Evolutionary conservation across 2,888 invertebrate species (phyloP).

Genomic region (Pardosa pseudoannulata): DNA sequence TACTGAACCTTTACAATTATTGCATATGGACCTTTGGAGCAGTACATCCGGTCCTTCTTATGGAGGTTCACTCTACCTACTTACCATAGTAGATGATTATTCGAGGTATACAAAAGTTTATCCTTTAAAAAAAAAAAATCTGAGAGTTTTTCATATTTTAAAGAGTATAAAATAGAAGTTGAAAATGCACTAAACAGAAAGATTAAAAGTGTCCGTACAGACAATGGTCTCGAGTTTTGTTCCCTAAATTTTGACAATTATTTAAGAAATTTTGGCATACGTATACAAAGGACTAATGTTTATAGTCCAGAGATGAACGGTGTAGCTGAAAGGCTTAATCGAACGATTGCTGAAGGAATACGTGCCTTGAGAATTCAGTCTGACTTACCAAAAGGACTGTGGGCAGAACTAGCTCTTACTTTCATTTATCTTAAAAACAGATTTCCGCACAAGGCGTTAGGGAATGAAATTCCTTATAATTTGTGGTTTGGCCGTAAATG

Average conservation of each 20-base stretch:
- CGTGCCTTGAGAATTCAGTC: not conserved
- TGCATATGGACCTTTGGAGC: not conserved
- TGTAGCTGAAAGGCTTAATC: not conserved
- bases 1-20: not conserved
- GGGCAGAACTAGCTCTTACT: not conserved
- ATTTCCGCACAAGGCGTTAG: too few species aligned
- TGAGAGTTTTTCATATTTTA: too few species aligned
- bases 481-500: not conserved
- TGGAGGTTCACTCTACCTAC: too few species aligned
- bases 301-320: constrained; percentile 17
- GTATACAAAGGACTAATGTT: not conserved
- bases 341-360: not conserved
- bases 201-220: too few species aligned
- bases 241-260: not conserved
- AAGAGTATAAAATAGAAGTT: too few species aligned
- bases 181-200: too few species aligned
- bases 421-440: not conserved
- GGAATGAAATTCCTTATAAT: not conserved
- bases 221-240: constrained; percentile 4
- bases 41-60: not conserved
- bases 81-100: too few species aligned
- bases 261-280: not conserved
- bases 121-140: not conserved
- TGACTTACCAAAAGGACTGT: not conserved
- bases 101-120: not conserved